A percentile compares a stretch with the other conserved stretches of the same genome.
Evolutionary conservation across 2,888 invertebrate species (phyloP).

Genomic region (Drosophila rubida): DNA sequence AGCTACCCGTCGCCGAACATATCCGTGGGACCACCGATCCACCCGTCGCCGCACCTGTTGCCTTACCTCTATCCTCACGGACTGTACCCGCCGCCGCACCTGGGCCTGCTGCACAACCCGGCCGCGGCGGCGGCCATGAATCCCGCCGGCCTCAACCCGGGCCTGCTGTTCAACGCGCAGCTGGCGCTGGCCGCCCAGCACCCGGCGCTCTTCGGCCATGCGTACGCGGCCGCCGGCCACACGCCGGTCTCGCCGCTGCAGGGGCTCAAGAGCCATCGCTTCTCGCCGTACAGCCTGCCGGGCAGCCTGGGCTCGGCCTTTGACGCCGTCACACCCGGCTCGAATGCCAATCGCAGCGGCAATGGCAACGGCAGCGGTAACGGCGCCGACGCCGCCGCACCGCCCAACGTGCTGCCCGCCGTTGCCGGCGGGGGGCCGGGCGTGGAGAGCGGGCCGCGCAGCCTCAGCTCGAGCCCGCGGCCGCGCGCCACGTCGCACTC

Average conservation of each 20-base stretch:
- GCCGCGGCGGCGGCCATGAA: slow-evolving; percentile 86
- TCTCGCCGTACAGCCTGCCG: slow-evolving; percentile 95
- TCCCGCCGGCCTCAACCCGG: slow-evolving; percentile 90
- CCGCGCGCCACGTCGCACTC: slow-evolving; percentile 84
- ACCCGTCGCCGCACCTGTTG: slow-evolving; percentile 94
- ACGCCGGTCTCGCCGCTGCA: slow-evolving; percentile 90
- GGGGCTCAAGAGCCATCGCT: slow-evolving; percentile 91
- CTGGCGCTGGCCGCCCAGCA: slow-evolving; percentile 95
- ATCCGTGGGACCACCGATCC: slow-evolving; percentile 96
- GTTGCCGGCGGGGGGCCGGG: slow-evolving; percentile 57
- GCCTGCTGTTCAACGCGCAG: slow-evolving; percentile 95
- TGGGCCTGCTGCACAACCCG: slow-evolving; percentile 87
- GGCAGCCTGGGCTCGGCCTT: slow-evolving; percentile 93
- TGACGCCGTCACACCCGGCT: slow-evolving; percentile 94
- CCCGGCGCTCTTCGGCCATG: slow-evolving; percentile 89
- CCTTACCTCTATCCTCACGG: slow-evolving; percentile 97
- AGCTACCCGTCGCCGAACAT: slow-evolving; percentile 95
- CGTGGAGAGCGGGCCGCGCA: slow-evolving; percentile 83
- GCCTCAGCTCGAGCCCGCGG: slow-evolving; percentile 84
- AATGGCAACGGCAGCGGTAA: slow-evolving; percentile 66
- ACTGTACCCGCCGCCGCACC: slow-evolving; percentile 92
- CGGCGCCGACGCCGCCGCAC: slow-evolving; percentile 51
- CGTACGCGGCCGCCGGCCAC: slow-evolving; percentile 87
- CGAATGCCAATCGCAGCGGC: slow-evolving; percentile 84
- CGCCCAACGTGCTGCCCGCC: slow-evolving; percentile 61